Conservation (phyloP, 2,797 vertebrate genomes). For the Falco biarmicus region DNA sequence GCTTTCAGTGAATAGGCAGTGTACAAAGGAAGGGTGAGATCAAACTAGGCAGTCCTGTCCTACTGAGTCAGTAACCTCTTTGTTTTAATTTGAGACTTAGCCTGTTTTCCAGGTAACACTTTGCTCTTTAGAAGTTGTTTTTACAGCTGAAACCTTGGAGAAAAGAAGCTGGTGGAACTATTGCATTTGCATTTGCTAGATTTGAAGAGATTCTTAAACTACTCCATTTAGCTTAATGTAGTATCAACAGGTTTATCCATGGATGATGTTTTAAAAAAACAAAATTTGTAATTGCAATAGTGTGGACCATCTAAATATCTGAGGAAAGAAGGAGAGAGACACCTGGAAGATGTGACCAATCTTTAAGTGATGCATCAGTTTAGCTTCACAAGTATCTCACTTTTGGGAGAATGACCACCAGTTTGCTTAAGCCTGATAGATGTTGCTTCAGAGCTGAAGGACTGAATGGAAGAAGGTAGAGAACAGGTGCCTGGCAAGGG, state of each 20-base stretch:
- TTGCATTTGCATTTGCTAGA: neutral
- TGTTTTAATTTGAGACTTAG: constrained; percentile 3
- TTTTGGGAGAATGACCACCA: neutral
- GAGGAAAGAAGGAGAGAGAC: neutral
- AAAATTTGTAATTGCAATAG: neutral
- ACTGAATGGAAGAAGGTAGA: neutral
- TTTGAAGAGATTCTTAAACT: neutral
- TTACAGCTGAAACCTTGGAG: neutral
- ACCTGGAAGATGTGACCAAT: neutral
- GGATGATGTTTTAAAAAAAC: neutral
- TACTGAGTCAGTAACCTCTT: constrained; percentile 31
- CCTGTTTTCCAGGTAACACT: neutral
- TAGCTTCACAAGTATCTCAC: neutral
- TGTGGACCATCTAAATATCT: neutral
- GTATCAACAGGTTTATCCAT: neutral
- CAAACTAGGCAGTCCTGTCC: constrained; percentile 23
- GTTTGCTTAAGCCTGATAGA: neutral
- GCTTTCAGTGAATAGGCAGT: neutral
- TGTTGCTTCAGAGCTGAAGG: neutral
- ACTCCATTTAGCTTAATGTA: neutral
- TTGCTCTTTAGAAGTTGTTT: neutral
- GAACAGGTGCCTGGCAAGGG: neutral
- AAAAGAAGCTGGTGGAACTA: neutral
- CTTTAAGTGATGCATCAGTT: neutral
- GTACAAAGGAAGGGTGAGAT: constrained; percentile 13